Evolutionary conservation across 1,140 invertebrate species (phyloP).

Genomic region (Drosophila watanabei): DNA sequence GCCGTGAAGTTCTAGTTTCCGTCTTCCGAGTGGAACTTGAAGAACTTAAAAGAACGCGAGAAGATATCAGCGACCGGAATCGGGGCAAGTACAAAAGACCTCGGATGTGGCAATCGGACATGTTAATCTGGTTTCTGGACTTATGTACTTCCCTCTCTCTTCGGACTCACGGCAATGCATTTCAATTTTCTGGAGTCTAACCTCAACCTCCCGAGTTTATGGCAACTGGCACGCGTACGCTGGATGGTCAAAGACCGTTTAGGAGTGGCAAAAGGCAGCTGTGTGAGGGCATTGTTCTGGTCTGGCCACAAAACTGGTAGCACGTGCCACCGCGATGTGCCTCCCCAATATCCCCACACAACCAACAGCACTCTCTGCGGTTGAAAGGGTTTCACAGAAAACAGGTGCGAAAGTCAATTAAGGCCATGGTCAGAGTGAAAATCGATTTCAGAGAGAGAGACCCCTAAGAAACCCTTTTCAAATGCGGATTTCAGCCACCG

Average conservation of each 20-base stretch:
- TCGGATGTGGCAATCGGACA: slow-evolving; percentile 69
- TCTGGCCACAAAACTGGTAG: slow-evolving; percentile 31
- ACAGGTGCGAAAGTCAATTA: slow-evolving; percentile 65
- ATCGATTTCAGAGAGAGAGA: slow-evolving; percentile 36
- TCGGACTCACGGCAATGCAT: slow-evolving; percentile 25
- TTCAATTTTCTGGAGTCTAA: slow-evolving; percentile 54
- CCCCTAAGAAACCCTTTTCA: slow-evolving; percentile 30
- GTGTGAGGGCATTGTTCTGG: slow-evolving; percentile 37
- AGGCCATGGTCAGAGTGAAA: slow-evolving; percentile 21
- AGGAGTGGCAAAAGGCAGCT: slow-evolving; percentile 34
- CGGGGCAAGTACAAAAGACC: slow-evolving; percentile 48
- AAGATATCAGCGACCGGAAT: slow-evolving; percentile 62
- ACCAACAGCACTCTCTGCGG: slow-evolving; percentile 17
- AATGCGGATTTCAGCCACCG: slow-evolving; percentile 40
- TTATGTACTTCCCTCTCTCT: slow-evolving; percentile 36
- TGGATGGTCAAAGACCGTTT: slow-evolving; percentile 52
- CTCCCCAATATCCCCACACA: slow-evolving; percentile 9
- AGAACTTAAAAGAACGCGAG: slow-evolving; percentile 2
- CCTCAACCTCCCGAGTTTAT: slow-evolving; percentile 26
- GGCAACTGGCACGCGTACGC: slow-evolving; percentile 49
- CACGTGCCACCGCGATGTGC: slow-evolving; percentile 42
- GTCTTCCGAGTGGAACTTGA: slow-evolving; percentile 36
- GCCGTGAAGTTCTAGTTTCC: slow-evolving; percentile 64
- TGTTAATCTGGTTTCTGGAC: slow-evolving; percentile 60
- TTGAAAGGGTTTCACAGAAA: slow-evolving; percentile 36